Conservation (phyloP, 2,888 invertebrate species). For the Cyclophora albipunctata region DNA sequence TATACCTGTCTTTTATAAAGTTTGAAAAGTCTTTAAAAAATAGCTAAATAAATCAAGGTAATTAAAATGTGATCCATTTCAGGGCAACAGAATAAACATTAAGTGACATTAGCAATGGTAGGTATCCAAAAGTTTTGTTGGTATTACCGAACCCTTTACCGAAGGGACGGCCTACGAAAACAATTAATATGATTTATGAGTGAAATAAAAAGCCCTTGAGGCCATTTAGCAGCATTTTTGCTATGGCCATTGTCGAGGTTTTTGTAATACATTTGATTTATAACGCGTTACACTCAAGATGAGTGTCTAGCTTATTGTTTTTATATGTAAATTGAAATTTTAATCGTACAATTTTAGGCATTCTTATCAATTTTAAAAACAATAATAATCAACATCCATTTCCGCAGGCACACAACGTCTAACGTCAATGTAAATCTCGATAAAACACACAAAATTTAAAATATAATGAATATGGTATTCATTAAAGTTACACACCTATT, state of each 20-base stretch:
- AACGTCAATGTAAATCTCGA: no score
- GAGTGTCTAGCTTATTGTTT: background rate
- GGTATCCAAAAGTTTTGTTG: constrained; percentile 3
- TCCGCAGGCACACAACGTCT: no score
- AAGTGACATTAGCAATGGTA: constrained; percentile 30
- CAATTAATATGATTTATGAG: constrained; percentile 68
- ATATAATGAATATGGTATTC: no score
- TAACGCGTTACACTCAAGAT: constrained; percentile 6
- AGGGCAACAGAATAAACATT: constrained; percentile 23
- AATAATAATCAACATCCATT: no score
- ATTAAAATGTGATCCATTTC: constrained; percentile 28
- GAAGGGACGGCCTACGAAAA: constrained; percentile 42
- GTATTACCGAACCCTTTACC: constrained; percentile 39
- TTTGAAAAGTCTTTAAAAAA: no score
- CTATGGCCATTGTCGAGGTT: constrained; percentile 51
- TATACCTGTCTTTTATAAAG: no score
- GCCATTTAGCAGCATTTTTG: constrained; percentile 60
- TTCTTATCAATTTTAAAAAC: no score
- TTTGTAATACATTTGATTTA: constrained; percentile 54
- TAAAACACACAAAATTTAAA: no score
- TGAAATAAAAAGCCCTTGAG: constrained; percentile 62
- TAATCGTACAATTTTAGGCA: no score
- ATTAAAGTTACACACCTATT: no score
- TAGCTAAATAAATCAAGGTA: constrained; percentile 19
- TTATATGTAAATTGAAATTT: no score